Evolutionary conservation across 2,888 invertebrate genomes (phyloP).

Genomic region (Andrena marginata): DNA sequence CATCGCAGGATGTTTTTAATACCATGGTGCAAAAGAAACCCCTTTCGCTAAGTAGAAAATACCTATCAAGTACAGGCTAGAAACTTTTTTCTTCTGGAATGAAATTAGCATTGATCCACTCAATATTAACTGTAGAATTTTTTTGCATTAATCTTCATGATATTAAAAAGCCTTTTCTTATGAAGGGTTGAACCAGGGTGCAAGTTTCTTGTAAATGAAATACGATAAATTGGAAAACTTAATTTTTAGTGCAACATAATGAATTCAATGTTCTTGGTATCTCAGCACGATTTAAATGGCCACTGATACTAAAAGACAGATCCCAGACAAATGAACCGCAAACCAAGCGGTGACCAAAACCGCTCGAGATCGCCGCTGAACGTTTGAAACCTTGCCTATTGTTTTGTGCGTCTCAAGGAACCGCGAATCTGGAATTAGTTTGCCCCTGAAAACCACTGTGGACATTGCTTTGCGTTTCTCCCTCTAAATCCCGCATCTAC

Average conservation of each 20-base stretch:
- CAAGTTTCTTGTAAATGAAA: background rate
- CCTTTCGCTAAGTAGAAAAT: too few relatives aligned
- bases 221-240: background rate
- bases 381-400: constrained; percentile 76
- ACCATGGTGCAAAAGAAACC: too few relatives aligned
- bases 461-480: constrained; percentile 43
- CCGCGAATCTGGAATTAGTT: constrained; percentile 80
- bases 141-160: too few relatives aligned
- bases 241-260: constrained; percentile 24
- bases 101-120: too few relatives aligned
- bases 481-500: constrained; percentile 45
- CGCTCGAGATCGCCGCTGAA: constrained; percentile 67
- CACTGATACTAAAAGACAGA: constrained; percentile 60
- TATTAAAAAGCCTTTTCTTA: too few relatives aligned
- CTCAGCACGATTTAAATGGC: constrained; percentile 55
- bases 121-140: too few relatives aligned
- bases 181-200: background rate
- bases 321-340: constrained; percentile 76
- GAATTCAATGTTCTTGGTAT: constrained; percentile 43
- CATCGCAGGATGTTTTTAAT: background rate
- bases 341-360: constrained; percentile 73
- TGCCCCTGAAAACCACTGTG: constrained; percentile 77
- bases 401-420: constrained; percentile 81
- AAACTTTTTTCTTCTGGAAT: too few relatives aligned
- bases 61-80: too few relatives aligned